phyloP scores from a whole-genome alignment of 2,113 vertebrate species.

The Rhagologus leucostigma region DNA sequence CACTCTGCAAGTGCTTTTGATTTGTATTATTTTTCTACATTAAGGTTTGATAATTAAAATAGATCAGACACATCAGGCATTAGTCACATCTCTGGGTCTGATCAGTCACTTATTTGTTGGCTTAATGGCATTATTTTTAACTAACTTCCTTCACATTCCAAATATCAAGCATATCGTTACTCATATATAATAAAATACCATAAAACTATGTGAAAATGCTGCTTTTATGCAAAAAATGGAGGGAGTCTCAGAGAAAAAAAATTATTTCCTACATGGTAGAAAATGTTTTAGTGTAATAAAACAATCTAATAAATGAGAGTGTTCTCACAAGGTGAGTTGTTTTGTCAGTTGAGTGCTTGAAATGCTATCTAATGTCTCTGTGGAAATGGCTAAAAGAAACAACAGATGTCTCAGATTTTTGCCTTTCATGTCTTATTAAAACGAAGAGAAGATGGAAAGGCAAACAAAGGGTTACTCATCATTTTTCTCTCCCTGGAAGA shows the following conservation, averaged over 20 bases:
- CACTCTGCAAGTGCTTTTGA: neutral
- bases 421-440: slow-evolving; percentile 56
- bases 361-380: slow-evolving; percentile 60
- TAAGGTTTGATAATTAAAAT: neutral
- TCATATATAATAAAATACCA: neutral
- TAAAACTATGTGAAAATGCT: neutral
- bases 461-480: slow-evolving; percentile 32
- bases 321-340: slow-evolving; percentile 43
- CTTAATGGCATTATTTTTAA: neutral
- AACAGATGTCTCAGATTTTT: slow-evolving; percentile 55
- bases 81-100: neutral
- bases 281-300: neutral
- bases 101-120: neutral
- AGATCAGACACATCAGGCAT: neutral
- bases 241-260: neutral
- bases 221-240: neutral
- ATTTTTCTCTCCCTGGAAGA: slow-evolving; percentile 8
- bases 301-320: neutral
- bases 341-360: slow-evolving; percentile 52
- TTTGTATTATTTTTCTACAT: neutral
- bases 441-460: slow-evolving; percentile 19
- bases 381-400: slow-evolving; percentile 50
- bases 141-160: neutral
- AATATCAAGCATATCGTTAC: neutral
- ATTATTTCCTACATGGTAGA: neutral